phyloP scores from a whole-genome alignment of 2,113 vertebrate species.

The Podocnemis expansa region DNA sequence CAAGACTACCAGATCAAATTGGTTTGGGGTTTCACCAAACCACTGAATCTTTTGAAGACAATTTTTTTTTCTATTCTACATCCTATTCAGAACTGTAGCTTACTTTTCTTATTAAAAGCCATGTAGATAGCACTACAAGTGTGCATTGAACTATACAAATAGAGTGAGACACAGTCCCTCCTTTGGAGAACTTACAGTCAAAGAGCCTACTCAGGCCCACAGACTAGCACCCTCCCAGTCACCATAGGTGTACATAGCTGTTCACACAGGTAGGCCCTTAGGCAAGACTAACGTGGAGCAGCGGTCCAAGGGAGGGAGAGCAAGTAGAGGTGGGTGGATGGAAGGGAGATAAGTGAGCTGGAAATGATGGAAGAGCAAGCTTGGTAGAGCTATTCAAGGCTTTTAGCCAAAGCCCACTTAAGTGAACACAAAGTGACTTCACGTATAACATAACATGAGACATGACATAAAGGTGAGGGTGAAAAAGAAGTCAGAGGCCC shows the following conservation, averaged over 20 bases:
- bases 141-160: background rate
- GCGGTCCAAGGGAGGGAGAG: background rate
- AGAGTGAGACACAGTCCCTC: background rate
- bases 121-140: background rate
- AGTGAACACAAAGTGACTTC: background rate
- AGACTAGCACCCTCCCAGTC: background rate
- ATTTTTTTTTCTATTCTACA: background rate
- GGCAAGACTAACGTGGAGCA: background rate
- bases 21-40: background rate
- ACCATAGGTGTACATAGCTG: fast-evolving
- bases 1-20: background rate
- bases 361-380: background rate
- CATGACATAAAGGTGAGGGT: background rate
- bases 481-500: background rate
- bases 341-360: background rate
- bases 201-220: background rate
- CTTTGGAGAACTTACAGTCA: background rate
- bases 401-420: background rate
- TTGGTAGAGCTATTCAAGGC: background rate
- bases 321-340: background rate
- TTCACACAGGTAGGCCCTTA: background rate
- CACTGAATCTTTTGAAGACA: background rate
- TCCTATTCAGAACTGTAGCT: background rate
- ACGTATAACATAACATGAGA: background rate
- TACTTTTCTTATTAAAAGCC: background rate